Evolutionary conservation across 2,113 vertebrate species (phyloP).

Genomic region (Myxocyprinus asiaticus): DNA sequence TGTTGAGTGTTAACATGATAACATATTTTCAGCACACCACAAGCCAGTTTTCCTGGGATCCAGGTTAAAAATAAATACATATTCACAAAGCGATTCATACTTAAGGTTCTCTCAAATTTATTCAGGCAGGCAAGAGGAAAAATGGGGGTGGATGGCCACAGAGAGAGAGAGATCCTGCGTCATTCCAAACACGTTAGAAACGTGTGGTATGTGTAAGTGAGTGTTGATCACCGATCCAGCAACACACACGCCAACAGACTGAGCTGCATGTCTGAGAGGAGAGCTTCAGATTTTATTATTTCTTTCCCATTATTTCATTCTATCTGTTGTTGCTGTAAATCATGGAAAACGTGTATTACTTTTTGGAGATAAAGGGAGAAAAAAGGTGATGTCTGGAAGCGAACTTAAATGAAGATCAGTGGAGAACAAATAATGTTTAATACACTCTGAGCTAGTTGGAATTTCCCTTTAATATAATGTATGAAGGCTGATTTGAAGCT

Average conservation of each 20-base stretch:
- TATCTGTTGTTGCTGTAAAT: conserved; percentile 25
- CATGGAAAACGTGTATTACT: conserved; percentile 15
- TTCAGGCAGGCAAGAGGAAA: conserved; percentile 61
- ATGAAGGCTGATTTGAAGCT: not conserved
- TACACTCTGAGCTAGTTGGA: not conserved
- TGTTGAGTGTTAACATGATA: conserved; percentile 32
- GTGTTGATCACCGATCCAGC: conserved; percentile 15
- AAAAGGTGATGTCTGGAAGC: not conserved
- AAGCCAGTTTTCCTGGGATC: conserved; percentile 67
- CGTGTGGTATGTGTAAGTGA: conserved; percentile 42
- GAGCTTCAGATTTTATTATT: not conserved
- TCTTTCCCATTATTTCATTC: not conserved
- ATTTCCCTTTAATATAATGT: not conserved
- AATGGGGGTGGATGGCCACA: conserved; percentile 36
- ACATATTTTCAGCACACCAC: conserved; percentile 62
- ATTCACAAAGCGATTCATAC: conserved; percentile 74
- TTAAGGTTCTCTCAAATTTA: conserved; percentile 60
- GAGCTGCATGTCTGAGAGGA: not conserved
- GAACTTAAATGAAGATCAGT: conserved; percentile 27
- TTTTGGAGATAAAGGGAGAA: conserved; percentile 10
- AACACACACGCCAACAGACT: not conserved
- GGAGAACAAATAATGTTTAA: not conserved
- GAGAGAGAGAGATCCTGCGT: conserved; percentile 30
- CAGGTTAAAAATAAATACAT: conserved; percentile 73
- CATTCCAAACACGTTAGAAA: conserved; percentile 1